Evolutionary conservation across 1,140 invertebrate genomes (phyloP), one percentile per base, ranked within the genome.

Genomic region (Sarcophaga bullata): DNA sequence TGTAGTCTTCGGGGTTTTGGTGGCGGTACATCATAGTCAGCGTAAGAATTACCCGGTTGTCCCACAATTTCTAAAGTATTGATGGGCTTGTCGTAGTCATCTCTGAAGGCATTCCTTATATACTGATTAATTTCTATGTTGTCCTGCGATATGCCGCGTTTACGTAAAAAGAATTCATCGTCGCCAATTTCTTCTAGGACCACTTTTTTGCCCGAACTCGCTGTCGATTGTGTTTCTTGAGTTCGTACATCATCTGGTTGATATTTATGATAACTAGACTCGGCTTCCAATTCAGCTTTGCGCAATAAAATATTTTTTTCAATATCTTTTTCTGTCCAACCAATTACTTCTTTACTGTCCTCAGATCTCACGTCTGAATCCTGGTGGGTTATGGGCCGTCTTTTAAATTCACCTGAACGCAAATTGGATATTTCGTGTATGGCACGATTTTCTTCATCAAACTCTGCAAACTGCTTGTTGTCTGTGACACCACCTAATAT

Each of bases 121-220:
- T 95, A 95, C 86, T 93, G 92, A 68, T 94, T 93, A 48, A 95
- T 91, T 88, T 95, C 93, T 86, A 95, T 95, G 89, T 96, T 94
- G 87, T 95, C 95, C 84, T 95, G 94, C 83, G 95, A 96, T 84
- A 96, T 94, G 54, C 95, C 95, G 85, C 94, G 94, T 86, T 94
- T 93, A 81, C 95, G 91, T 73, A 96, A 90, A 88, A 96, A 96
- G 91, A 96, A 96, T 90, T 96, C 95, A 87, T 97, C 95, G 5
- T 95, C 95, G 86, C 96, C 94, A 82, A 96, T 95, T 91, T 96
- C 95, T 90, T 96, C 95, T 83, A 96, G 93, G 0, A 95, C 94
- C 0, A 94, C 94, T 81, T 89, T 89, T 17, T 89, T 88, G 80
- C 92, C 86, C 0, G 89, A 91, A 62, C 90, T 90, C 11, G 87